Evolutionary conservation across 2,888 invertebrate genomes (phyloP).

Genomic region (Tribolium freemani): DNA sequence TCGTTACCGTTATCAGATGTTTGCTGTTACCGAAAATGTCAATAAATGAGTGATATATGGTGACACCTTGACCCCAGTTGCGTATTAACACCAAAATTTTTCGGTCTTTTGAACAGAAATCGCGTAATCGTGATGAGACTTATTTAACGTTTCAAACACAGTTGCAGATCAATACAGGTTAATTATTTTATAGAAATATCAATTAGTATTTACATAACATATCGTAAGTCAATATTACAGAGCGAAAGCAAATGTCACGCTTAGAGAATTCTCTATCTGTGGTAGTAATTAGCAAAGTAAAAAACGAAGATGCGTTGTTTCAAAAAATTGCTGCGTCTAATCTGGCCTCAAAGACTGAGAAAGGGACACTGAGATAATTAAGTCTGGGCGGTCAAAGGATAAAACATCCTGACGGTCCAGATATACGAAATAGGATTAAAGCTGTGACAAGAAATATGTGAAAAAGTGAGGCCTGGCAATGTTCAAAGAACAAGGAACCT

Average conservation of each 20-base stretch:
- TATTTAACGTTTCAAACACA: no score
- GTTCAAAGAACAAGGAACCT: conserved; percentile 23
- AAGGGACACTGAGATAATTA: conserved; percentile 3
- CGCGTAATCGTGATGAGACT: not conserved
- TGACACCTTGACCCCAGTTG: not conserved
- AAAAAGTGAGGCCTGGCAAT: conserved; percentile 10
- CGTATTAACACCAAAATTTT: no score
- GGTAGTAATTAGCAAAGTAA: no score
- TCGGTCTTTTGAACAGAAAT: no score
- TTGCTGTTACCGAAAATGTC: not conserved
- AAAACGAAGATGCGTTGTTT: no score
- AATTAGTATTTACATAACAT: not conserved
- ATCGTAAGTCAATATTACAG: not conserved
- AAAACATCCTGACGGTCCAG: conserved; percentile 4
- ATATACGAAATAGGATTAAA: conserved; percentile 22
- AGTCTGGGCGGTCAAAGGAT: conserved; percentile 12
- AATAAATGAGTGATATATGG: not conserved
- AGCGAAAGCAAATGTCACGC: conserved; percentile 5
- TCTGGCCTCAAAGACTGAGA: not conserved
- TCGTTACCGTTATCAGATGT: not conserved
- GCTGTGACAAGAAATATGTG: conserved; percentile 31
- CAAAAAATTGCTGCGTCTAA: no score
- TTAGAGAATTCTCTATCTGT: not conserved
- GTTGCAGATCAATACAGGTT: not conserved
- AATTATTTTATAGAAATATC: not conserved